A percentile compares a stretch with the other conserved stretches of the same genome.
These are phyloP conservation scores for Mellivora capensis DNA, from an alignment of 2,113 vertebrate species.

Conservation along the genomic window DNA sequence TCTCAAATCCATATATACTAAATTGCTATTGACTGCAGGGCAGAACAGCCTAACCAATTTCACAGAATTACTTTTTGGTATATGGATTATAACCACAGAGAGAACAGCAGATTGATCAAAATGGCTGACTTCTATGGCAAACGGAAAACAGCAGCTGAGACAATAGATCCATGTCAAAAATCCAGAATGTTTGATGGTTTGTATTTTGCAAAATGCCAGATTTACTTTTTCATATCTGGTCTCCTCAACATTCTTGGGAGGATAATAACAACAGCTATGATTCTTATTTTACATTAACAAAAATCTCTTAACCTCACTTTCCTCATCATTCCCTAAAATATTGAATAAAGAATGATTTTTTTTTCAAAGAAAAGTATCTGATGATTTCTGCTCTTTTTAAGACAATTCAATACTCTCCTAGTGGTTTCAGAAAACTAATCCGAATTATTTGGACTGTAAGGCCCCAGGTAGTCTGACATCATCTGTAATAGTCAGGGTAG, in stretches of 20 bases:
- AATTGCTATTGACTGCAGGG: conserved; percentile 29
- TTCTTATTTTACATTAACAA: background rate
- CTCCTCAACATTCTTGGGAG: background rate
- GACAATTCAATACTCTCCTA: background rate
- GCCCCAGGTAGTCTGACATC: background rate
- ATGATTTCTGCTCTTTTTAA: background rate
- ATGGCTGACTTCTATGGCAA: background rate
- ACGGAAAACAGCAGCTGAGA: background rate
- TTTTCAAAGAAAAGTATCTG: background rate
- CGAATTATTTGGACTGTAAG: background rate
- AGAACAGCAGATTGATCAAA: background rate
- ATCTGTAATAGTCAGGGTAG: background rate
- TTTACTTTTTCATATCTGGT: background rate
- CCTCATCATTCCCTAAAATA: background rate
- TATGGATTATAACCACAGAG: background rate
- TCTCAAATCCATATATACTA: conserved; percentile 41
- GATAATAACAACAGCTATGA: background rate
- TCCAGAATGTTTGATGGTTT: background rate
- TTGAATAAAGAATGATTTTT: background rate
- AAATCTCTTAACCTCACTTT: background rate
- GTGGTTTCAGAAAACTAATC: background rate
- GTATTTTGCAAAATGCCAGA: background rate
- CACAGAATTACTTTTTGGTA: conserved; percentile 5
- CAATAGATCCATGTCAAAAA: background rate
- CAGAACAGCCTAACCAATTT: background rate